Evolutionary conservation across 2,113 vertebrate genomes (phyloP), one percentile per base, ranked within the genome.

Genomic region (Chaenogobius annularis): DNA sequence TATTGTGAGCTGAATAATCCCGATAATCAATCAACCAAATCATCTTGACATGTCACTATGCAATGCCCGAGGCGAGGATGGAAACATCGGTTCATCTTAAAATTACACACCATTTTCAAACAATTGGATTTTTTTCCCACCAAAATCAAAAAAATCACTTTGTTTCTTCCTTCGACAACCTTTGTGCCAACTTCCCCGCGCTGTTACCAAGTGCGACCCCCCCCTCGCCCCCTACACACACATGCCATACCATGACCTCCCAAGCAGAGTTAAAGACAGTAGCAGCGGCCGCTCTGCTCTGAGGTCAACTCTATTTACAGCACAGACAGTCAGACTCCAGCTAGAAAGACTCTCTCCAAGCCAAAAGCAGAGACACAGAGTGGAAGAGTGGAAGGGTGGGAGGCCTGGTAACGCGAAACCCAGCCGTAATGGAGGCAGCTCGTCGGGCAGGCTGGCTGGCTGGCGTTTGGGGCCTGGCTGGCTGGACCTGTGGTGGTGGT

Each of bases 221-320:
- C n/a, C 59, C 44, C 40, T 55, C 47, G n/a, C 15, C 14, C 66
- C 2, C 37, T 9, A 37, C 19, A 50, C 47, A 68, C 43, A 67
- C 10, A n/a, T 10, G 20, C 26, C 69, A 11, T 59, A 31, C 68
- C 68, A 75, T 70, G 14, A 19, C 70, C 64, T 83, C 61, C 65
- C 68, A 26, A 74, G 70, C 68, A 66, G 65, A 72, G 80, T 82
- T 87, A 80, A 87, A 88, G 73, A 77, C 78, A 80, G 89, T 54
- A 80, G 90, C 85, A 76, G 87, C 72, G 52, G 46, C 74, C 68
- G 75, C 84, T 89, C 86, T 87, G 83, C 77, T 61, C 77, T 88
- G 89, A 92, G 92, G 92, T 93, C 92, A 92, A 81, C 84, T 88
- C 91, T 93, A 93, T 93, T 93, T 92, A 81, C 73, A 84, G 88